These are phyloP conservation scores for Sitta carolinensis DNA, from an alignment of 2,797 vertebrate species.

Conservation along the genomic window DNA sequence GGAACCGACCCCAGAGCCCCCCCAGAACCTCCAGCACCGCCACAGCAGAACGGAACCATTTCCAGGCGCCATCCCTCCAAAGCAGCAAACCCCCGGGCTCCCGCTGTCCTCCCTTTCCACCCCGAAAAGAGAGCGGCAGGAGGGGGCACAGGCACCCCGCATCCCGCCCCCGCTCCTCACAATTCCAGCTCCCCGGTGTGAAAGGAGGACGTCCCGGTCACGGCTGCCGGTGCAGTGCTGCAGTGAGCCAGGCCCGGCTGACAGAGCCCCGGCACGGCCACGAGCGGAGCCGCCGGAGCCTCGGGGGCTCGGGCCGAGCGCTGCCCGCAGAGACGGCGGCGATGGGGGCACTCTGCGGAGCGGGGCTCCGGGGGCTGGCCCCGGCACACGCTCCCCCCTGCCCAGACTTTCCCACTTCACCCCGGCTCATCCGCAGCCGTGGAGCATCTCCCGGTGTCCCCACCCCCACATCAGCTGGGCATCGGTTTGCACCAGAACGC, in stretches of 20 bases:
- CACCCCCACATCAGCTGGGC: conserved; percentile 43
- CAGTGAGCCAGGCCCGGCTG: conserved; percentile 77
- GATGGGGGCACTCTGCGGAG: too few relatives aligned
- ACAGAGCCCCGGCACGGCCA: not conserved
- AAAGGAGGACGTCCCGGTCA: conserved; percentile 71
- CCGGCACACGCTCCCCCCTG: conserved; percentile 33
- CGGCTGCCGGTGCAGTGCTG: conserved; percentile 75
- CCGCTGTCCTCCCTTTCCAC: not conserved
- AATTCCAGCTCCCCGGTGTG: conserved; percentile 3
- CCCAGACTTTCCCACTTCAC: conserved; percentile 3
- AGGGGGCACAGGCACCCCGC: not conserved
- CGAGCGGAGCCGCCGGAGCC: too few relatives aligned
- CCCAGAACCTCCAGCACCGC: not conserved
- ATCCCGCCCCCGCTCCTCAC: not conserved
- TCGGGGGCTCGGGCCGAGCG: too few relatives aligned
- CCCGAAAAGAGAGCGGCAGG: rapidly evolving
- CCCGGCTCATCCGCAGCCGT: conserved; percentile 23
- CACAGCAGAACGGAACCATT: not conserved
- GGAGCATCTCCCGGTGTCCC: conserved; percentile 43
- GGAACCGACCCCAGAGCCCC: not conserved
- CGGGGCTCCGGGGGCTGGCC: not conserved
- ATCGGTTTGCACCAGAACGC: not conserved
- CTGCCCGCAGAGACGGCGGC: too few relatives aligned
- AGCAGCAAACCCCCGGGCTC: not conserved
- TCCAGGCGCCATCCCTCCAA: not conserved